These are phyloP conservation scores for Dione juno DNA, from an alignment of 2,888 invertebrate genomes.

Conservation along the genomic window DNA sequence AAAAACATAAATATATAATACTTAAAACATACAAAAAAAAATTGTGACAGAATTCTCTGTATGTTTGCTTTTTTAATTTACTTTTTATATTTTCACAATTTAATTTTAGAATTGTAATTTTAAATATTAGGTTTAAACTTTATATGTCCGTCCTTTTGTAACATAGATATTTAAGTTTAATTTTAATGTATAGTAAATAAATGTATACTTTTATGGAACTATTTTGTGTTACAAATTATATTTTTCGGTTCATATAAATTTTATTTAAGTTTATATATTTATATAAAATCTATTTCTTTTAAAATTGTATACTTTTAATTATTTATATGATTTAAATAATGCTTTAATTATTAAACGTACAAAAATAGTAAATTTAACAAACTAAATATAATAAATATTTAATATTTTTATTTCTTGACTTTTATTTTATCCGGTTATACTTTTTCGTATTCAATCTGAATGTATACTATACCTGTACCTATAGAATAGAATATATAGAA, in stretches of 20 bases:
- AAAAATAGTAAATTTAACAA: slow-evolving; percentile 44
- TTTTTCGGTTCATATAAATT: slow-evolving; percentile 3
- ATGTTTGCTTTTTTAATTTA: slow-evolving; percentile 24
- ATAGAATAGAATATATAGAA: no score
- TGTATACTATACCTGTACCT: no score
- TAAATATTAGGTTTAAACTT: slow-evolving; percentile 22
- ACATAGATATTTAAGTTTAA: slow-evolving; percentile 33
- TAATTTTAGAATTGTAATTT: slow-evolving; percentile 25
- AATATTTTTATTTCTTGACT: slow-evolving; percentile 46
- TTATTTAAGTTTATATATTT: slow-evolving; percentile 23
- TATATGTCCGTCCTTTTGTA: slow-evolving; percentile 43
- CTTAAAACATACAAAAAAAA: neutral
- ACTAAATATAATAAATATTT: slow-evolving; percentile 44
- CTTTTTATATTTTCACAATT: slow-evolving; percentile 13
- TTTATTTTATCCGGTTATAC: slow-evolving; percentile 37
- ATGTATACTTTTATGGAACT: slow-evolving; percentile 15
- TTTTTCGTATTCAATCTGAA: neutral
- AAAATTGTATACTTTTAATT: slow-evolving; percentile 11
- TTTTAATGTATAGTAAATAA: slow-evolving; percentile 9
- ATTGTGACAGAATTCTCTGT: neutral
- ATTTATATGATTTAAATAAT: slow-evolving; percentile 33
- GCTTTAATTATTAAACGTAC: slow-evolving; percentile 55
- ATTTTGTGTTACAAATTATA: slow-evolving; percentile 7
- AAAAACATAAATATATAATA: slow-evolving; percentile 7
- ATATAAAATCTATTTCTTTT: slow-evolving; percentile 33